These are phyloP conservation scores for Lepus americanus DNA, from an alignment of 2,113 vertebrate genomes.

Conservation along the genomic window DNA sequence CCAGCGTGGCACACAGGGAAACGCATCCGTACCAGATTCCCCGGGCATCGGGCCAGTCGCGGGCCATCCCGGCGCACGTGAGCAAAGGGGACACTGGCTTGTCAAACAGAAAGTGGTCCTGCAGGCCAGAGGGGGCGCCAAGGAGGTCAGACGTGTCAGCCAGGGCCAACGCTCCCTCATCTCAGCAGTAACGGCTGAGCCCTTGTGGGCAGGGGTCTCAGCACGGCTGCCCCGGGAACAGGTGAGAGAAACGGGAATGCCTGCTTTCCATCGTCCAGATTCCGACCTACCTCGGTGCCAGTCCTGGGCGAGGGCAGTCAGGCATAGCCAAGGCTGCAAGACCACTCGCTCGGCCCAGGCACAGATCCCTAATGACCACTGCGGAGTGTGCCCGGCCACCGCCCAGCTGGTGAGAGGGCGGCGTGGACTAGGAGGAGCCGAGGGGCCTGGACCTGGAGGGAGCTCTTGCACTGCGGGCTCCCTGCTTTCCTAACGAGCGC, in stretches of 20 bases:
- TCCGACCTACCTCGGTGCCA: background rate
- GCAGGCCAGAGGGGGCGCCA: constrained; percentile 59
- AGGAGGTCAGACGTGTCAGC: constrained; percentile 40
- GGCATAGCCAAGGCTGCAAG: background rate
- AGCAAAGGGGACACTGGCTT: constrained; percentile 96
- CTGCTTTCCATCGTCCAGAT: background rate
- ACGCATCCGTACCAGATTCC: constrained; percentile 94
- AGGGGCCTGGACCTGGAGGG: no score
- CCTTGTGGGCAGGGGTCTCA: background rate
- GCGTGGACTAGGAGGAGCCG: no score
- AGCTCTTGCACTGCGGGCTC: no score
- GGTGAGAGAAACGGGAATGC: no score
- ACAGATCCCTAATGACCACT: background rate
- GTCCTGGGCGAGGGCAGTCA: no score
- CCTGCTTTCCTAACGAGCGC: background rate
- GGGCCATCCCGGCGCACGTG: constrained; percentile 96
- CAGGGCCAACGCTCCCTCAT: background rate
- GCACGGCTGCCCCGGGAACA: background rate
- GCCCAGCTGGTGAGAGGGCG: no score
- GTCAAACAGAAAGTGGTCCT: constrained; percentile 98
- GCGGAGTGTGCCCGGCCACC: background rate
- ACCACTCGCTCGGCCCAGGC: background rate
- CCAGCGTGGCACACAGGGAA: constrained; percentile 28
- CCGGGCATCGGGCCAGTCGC: constrained; percentile 96
- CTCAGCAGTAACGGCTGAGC: background rate